Base-by-base conservation (phyloP, 92 coral and sea anemone genomes). In the Porites evermanni region DNA sequence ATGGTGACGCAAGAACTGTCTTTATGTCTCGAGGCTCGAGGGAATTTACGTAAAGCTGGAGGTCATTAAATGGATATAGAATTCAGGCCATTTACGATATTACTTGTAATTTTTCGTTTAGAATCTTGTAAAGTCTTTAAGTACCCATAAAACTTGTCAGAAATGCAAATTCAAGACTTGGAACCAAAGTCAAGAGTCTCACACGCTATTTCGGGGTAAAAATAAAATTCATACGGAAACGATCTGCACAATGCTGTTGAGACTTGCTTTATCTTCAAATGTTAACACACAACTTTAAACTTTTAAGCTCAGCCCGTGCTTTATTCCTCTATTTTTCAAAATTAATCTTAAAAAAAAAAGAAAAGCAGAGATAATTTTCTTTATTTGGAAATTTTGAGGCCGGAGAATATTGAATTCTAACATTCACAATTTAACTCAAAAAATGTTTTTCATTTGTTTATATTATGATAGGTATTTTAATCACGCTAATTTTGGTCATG, bases 121-220 rank as follows among this genome's bases (percentile, higher is more conserved):
- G 59, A 29, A 54, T 47, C 86, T 50, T 51, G 20, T 72, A 70
- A 81, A 81, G 86, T 81, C 71, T 58, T 81, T 44, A 70, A 81
- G 86, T 81, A 53, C 44, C 38, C 21, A 12, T 69, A 81, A 70
- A 38, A 32, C n/a, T 44, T 44, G 54, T 70, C 70, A 32, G 64
- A 78, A 9, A 66, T n/a, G 23, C 8, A n/a, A 66, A 66, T 66
- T 17, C 1, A 66, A 66, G 23, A 66, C 19, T 9, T 8, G 70
- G 23, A 66, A 19, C 19, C 47, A 38, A 38, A 38, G 6, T 38
- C 47, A 38, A 38, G 47, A 38, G 47, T 38, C 6, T 38, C 47
- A 38, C 47, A 38, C 5, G 47, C 47, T 38, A 38, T 38, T 38
- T 38, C 47, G 47, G 7, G 47, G 47, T 38, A 38, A 3, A 38